Evolutionary conservation across 2,797 vertebrate species (phyloP), one percentile per base, ranked within the genome.

Genomic region (Acropternis orthonyx): DNA sequence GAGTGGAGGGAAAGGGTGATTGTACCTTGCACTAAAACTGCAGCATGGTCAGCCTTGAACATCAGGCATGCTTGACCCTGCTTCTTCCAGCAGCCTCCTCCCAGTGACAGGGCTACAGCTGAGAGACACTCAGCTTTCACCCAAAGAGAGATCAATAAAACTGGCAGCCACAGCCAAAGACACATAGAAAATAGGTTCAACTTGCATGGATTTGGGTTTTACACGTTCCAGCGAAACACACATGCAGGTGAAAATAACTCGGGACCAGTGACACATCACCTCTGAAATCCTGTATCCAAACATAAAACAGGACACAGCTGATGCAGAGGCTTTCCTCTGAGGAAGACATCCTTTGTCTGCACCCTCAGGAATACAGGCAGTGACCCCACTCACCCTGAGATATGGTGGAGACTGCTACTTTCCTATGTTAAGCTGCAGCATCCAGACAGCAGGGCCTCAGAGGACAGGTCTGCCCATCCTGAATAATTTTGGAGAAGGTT

Each of bases 151-250:
- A 72, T 12, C 59, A 36, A 26, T n/a, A 43, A 76, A 75, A 79
- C 20, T 39, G 30, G 22, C 43, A 78, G 28, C 58, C 37, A 30
- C 26, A n/a, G 52, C 24, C 46, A 41, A 30, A 43, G 41, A 28
- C 32, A 46, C 17, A 9, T 0, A 30, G 30, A 13, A 55, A 46
- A 17, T 1, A 46, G 7, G 17, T 28, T 56, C 0, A 0, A 32
- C 12, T 14, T n/a, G 32, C 21, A 6, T 2, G 8, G 32, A 32
- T 23, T 55, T 43, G 36, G 28, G 36, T 83, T 56, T 79, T 22
- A 6, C 14, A 32, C 2, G 0, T 55, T 32, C 14, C 39, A 59
- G 39, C 0, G 0, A 51, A 76, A 51, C 12, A 4, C 2, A 7
- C 0, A 0, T 32, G 52, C 44, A 14, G 28, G 8, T 19, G 36